phyloP scores from a whole-genome alignment of 2,797 vertebrate species.

The Glossophaga mutica region DNA sequence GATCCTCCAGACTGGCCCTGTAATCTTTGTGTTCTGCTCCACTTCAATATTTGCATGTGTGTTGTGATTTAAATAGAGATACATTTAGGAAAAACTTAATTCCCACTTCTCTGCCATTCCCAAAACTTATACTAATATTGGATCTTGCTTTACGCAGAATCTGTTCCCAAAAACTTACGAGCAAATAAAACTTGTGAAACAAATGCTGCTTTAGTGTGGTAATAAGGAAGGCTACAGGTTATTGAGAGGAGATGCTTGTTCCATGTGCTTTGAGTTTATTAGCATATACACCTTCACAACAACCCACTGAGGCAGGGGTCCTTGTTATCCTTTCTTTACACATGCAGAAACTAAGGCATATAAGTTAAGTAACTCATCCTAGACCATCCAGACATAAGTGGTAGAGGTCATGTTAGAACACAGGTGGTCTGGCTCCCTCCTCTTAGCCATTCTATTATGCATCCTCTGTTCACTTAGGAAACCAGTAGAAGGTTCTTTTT shows the following conservation, averaged over 20 bases:
- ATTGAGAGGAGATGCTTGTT: background rate
- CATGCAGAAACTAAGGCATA: background rate
- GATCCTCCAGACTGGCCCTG: background rate
- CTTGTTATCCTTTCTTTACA: background rate
- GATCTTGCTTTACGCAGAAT: background rate
- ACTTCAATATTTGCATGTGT: background rate
- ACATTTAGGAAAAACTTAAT: background rate
- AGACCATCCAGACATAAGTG: background rate
- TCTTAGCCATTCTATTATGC: background rate
- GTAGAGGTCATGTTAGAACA: background rate
- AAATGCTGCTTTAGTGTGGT: background rate
- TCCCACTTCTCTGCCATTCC: background rate
- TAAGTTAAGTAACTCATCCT: background rate
- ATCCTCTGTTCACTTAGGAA: background rate
- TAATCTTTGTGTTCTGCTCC: background rate
- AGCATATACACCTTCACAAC: background rate
- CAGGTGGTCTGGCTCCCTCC: background rate
- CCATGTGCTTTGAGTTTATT: background rate
- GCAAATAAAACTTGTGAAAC: background rate
- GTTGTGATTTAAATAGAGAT: background rate
- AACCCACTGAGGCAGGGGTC: background rate
- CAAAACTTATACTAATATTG: background rate
- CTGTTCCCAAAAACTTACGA: background rate
- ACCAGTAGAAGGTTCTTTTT: background rate
- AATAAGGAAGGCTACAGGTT: background rate